Evolutionary conservation across 2,797 vertebrate species (phyloP).

Genomic region (Dermochelys coriacea): DNA sequence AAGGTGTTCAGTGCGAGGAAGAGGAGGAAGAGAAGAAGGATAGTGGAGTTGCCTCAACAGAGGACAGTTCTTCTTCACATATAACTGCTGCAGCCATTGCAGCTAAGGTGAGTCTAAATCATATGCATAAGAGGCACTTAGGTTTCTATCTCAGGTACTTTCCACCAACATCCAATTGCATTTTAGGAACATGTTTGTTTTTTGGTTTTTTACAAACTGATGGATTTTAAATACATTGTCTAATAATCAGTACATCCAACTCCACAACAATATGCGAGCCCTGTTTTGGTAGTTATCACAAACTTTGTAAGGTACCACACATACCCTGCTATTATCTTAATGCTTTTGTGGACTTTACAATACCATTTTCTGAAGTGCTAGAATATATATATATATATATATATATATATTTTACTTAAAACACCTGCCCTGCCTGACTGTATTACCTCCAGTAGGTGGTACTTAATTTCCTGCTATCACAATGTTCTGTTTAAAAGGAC

Average conservation of each 20-base stretch:
- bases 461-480: background rate
- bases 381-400: too few species aligned
- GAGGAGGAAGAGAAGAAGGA: conserved; percentile 99
- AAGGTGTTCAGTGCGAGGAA: conserved; percentile 98
- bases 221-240: background rate
- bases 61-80: conserved; percentile 98
- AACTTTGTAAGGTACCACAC: background rate
- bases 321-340: background rate
- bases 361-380: background rate
- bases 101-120: conserved; percentile 89
- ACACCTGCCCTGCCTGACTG: background rate
- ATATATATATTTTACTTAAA: conserved; percentile 6
- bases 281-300: background rate
- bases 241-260: background rate
- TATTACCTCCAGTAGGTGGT: background rate
- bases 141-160: conserved; percentile 52
- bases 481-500: background rate
- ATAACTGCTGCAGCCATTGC: conserved; percentile 98
- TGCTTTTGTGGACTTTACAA: background rate
- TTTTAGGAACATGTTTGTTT: background rate
- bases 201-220: background rate
- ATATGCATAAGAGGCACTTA: background rate
- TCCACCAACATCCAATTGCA: background rate
- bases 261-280: background rate
- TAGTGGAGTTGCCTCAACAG: conserved; percentile 97